phyloP scores from a whole-genome alignment of 2,888 invertebrate species.

The Drosophila kokeensis region DNA sequence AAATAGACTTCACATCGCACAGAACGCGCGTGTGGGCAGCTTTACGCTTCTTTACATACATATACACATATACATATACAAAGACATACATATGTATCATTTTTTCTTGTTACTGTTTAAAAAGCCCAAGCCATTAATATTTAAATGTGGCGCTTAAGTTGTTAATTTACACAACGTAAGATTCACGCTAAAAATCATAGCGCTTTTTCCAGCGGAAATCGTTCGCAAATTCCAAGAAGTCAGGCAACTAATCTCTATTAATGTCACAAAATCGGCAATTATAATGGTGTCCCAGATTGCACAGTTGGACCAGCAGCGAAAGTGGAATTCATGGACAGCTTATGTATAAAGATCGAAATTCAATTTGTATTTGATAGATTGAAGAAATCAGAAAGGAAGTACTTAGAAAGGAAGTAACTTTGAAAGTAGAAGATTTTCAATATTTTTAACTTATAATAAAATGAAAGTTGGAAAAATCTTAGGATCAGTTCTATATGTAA shows the following conservation, averaged over 20 bases:
- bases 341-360: not conserved
- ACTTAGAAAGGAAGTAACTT: not conserved
- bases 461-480: not conserved
- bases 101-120: slow-evolving; percentile 7
- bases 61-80: not conserved
- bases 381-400: not conserved
- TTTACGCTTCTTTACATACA: slow-evolving; percentile 10
- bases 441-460: too few species aligned
- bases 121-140: slow-evolving; percentile 56
- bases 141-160: slow-evolving; percentile 75
- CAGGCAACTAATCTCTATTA: slow-evolving; percentile 3
- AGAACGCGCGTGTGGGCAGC: slow-evolving; percentile 20
- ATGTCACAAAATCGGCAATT: not conserved
- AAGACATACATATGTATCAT: not conserved
- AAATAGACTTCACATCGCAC: slow-evolving; percentile 24
- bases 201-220: slow-evolving; percentile 50
- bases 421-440: too few species aligned
- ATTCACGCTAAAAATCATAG: slow-evolving; percentile 15
- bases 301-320: not conserved
- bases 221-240: slow-evolving; percentile 58
- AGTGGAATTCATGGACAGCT: not conserved
- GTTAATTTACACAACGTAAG: slow-evolving; percentile 61
- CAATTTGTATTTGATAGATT: not conserved
- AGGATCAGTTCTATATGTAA: not conserved
- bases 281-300: not conserved